Evolutionary conservation across 30 jellyfish, hydroid and myxozoan species (phyloP).

Genomic region (Pelagia noctiluca): DNA sequence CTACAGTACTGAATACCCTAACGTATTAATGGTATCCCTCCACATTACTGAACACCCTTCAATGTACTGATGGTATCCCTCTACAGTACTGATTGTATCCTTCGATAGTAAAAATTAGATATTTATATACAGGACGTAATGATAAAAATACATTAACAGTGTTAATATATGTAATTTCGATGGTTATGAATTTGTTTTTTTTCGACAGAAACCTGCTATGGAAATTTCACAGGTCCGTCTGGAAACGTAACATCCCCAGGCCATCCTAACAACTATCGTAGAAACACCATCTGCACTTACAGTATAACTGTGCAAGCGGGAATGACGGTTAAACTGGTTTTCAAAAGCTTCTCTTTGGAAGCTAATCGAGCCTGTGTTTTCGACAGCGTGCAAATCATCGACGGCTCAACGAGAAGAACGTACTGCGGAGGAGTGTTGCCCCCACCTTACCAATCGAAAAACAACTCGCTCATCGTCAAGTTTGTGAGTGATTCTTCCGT

Average conservation of each 20-base stretch:
- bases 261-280: constrained; percentile 3
- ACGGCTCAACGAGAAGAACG: not conserved
- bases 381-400: constrained; percentile 2
- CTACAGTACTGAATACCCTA: no score
- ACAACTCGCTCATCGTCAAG: not conserved
- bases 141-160: no score
- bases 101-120: no score
- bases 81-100: no score
- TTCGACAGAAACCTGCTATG: not conserved
- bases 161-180: no score
- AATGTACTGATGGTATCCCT: no score
- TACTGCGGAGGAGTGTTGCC: not conserved
- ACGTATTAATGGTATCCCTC: no score
- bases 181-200: not conserved
- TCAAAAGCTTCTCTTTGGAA: not conserved
- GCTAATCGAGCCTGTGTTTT: not conserved
- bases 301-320: constrained; percentile 15
- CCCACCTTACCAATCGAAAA: not conserved
- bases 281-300: not conserved
- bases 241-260: constrained; percentile 39
- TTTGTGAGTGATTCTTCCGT: not conserved
- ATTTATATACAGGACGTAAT: no score
- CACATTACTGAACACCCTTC: no score
- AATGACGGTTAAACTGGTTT: not conserved
- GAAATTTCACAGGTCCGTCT: not conserved